phyloP scores from a whole-genome alignment of 2,113 vertebrate genomes.

The Mus pahari region DNA sequence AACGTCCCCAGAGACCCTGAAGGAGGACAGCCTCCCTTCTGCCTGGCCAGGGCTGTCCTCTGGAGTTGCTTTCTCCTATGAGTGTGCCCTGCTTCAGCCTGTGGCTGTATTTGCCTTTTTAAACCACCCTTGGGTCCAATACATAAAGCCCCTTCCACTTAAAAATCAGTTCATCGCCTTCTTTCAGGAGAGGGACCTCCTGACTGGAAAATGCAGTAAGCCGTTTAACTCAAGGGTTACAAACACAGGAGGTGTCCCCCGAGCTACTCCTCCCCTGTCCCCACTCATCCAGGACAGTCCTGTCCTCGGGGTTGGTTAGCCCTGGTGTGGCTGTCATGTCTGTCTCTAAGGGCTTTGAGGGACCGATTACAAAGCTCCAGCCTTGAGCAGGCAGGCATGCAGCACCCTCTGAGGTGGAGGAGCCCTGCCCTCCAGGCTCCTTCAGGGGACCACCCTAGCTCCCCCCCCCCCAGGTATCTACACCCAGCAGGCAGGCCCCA shows the following conservation, averaged over 20 bases:
- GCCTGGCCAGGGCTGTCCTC: rapidly evolving
- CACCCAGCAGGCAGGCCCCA: not conserved
- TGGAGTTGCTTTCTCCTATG: not conserved
- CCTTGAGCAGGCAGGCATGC: not conserved
- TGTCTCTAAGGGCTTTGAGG: not conserved
- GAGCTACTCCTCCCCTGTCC: not conserved
- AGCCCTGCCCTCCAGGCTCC: rapidly evolving
- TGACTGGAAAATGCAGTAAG: not conserved
- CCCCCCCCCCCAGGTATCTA: not conserved
- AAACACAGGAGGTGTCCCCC: not conserved
- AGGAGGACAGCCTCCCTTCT: not conserved
- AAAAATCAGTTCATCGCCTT: not conserved
- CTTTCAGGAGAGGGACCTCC: not conserved
- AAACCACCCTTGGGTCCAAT: not conserved
- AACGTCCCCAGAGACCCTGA: rapidly evolving
- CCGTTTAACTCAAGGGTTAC: not conserved
- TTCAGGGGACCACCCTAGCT: not conserved
- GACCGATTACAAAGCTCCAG: no score
- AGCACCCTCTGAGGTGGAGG: not conserved
- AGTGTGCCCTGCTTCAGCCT: rapidly evolving
- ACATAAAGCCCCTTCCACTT: not conserved
- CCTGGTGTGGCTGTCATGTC: not conserved
- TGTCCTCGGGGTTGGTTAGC: not conserved
- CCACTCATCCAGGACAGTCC: not conserved
- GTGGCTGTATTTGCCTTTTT: rapidly evolving